Percentiles rank a stretch among this genome's conserved stretches.
Conservation (phyloP, 2,797 vertebrate genomes). For the Limosa lapponica region DNA sequence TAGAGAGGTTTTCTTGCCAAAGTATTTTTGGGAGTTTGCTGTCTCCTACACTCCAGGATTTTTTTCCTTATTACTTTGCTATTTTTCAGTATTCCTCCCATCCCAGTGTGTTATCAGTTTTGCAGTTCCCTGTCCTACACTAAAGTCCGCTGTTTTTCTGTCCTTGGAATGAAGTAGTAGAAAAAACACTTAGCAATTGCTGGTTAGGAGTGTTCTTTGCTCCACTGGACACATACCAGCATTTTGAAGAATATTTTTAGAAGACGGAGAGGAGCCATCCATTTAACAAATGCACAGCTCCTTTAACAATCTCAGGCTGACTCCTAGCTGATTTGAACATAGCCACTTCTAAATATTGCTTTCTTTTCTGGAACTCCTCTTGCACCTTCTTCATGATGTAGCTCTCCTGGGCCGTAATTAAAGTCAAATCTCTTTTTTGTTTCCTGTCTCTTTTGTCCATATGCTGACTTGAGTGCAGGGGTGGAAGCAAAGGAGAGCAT, state of each 20-base stretch:
- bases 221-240: background rate
- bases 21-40: background rate
- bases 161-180: background rate
- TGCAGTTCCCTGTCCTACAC: background rate
- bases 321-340: background rate
- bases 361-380: background rate
- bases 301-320: background rate
- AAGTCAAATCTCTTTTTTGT: background rate
- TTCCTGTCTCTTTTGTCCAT: background rate
- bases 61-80: background rate
- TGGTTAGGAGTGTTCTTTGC: background rate
- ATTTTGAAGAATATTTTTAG: constrained; percentile 7
- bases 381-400: background rate
- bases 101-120: background rate
- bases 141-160: background rate
- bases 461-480: background rate
- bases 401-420: background rate
- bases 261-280: background rate
- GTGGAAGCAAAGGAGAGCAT: background rate
- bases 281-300: background rate
- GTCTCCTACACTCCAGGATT: background rate
- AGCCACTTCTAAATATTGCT: background rate
- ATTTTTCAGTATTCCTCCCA: background rate
- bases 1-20: background rate
- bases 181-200: background rate